These are phyloP conservation scores for Drosophila auraria DNA, from an alignment of 1,140 invertebrate species.

Conservation along the genomic window DNA sequence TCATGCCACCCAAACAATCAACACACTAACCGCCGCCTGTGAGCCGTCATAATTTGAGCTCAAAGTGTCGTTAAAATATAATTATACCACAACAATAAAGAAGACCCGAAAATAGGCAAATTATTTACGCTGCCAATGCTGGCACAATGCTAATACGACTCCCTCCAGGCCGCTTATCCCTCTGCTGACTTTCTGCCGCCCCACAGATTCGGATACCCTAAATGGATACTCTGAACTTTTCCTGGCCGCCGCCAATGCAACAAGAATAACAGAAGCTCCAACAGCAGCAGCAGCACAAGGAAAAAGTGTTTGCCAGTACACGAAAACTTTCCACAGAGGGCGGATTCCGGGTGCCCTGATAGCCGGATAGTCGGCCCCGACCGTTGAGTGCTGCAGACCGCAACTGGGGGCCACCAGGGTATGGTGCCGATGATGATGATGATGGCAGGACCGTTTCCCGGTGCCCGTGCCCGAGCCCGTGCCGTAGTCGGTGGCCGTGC, in stretches of 20 bases:
- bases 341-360: slow-evolving; percentile 7
- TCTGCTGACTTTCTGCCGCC: slow-evolving; percentile 25
- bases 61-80: slow-evolving; percentile 67
- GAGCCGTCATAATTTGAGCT: slow-evolving; percentile 49
- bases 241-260: slow-evolving; percentile 44
- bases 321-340: slow-evolving; percentile 60
- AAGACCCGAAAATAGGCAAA: slow-evolving; percentile 53
- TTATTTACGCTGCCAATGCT: slow-evolving; percentile 60
- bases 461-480: slow-evolving; percentile 21
- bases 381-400: slow-evolving; percentile 62
- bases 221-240: slow-evolving; percentile 62
- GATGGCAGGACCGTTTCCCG: slow-evolving; percentile 22
- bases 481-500: slow-evolving; percentile 35
- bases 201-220: slow-evolving; percentile 20
- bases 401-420: slow-evolving; percentile 39
- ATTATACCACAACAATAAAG: slow-evolving; percentile 63
- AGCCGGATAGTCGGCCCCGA: slow-evolving; percentile 33
- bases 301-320: slow-evolving; percentile 70
- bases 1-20: slow-evolving; percentile 37
- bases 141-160: slow-evolving; percentile 48
- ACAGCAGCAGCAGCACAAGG: slow-evolving; percentile 37
- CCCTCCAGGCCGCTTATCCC: slow-evolving; percentile 31
- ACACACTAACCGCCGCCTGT: slow-evolving; percentile 7
- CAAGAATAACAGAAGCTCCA: slow-evolving; percentile 48
- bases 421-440: slow-evolving; percentile 54